Evolutionary conservation across 2,797 vertebrate genomes (phyloP).

Genomic region (Limnodromus scolopaceus): DNA sequence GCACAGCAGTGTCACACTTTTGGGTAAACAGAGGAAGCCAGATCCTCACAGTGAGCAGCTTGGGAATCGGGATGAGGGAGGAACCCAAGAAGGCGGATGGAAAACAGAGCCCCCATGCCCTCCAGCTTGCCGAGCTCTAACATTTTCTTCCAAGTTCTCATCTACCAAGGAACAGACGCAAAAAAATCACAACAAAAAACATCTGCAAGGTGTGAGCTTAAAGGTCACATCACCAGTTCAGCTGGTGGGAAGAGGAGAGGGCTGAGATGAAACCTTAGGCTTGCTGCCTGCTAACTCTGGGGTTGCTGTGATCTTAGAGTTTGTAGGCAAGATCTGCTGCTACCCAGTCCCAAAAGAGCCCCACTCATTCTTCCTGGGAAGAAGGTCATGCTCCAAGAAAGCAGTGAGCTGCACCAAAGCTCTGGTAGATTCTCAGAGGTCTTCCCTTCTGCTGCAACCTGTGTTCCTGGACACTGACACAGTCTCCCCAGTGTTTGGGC

Average conservation of each 20-base stretch:
- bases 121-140: neutral
- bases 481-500: neutral
- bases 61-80: neutral
- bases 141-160: slow-evolving; percentile 40
- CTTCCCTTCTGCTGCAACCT: neutral
- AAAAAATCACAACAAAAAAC: slow-evolving; percentile 49
- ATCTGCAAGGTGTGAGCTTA: neutral
- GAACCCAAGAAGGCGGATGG: neutral
- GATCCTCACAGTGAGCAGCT: neutral
- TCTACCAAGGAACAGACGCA: neutral
- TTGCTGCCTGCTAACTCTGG: neutral
- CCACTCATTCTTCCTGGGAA: fast-evolving
- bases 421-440: neutral
- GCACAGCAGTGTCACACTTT: slow-evolving; percentile 19
- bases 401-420: neutral
- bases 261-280: neutral
- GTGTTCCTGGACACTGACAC: neutral
- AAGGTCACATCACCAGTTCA: slow-evolving; percentile 26
- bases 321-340: neutral
- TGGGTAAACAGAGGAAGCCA: slow-evolving; percentile 51
- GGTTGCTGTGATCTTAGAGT: neutral
- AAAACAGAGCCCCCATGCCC: slow-evolving; percentile 21
- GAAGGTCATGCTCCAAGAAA: neutral
- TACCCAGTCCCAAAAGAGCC: neutral
- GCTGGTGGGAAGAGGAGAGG: neutral